A percentile compares a stretch with the other conserved stretches of the same genome.
These are phyloP conservation scores for Saiga tatarica DNA, from an alignment of 2,113 vertebrate genomes.

Conservation along the genomic window DNA sequence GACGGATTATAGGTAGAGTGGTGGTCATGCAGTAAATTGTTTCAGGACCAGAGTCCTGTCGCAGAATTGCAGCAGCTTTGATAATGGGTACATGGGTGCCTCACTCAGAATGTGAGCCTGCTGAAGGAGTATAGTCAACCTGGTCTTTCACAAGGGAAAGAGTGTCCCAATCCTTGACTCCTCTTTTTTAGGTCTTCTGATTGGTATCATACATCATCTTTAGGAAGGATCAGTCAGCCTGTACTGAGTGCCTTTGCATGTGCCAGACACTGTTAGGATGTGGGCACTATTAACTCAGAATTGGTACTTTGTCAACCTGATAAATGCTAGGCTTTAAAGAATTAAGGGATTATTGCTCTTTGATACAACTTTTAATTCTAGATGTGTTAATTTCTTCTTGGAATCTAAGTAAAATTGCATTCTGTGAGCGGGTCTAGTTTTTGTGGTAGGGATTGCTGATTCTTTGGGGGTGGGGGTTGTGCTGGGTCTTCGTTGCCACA, in stretches of 20 bases:
- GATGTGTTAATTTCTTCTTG: background rate
- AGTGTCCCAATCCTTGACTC: background rate
- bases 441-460: background rate
- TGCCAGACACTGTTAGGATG: background rate
- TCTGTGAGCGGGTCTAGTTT: background rate
- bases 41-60: background rate
- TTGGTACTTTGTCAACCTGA: constrained; percentile 23
- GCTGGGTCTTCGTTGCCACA: background rate
- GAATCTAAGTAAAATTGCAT: background rate
- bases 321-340: constrained; percentile 19
- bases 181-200: background rate
- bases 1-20: background rate
- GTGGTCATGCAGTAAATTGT: background rate
- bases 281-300: background rate
- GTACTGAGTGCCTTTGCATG: background rate
- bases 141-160: background rate
- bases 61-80: background rate
- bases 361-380: background rate
- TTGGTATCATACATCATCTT: constrained; percentile 9
- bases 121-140: background rate
- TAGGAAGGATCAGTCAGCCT: background rate
- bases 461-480: background rate
- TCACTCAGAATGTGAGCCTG: background rate
- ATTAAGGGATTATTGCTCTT: background rate
- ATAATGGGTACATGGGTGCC: background rate